Evolutionary conservation across 2,113 vertebrate species (phyloP), one percentile per base, ranked within the genome.

Genomic region (Gadus macrocephalus): DNA sequence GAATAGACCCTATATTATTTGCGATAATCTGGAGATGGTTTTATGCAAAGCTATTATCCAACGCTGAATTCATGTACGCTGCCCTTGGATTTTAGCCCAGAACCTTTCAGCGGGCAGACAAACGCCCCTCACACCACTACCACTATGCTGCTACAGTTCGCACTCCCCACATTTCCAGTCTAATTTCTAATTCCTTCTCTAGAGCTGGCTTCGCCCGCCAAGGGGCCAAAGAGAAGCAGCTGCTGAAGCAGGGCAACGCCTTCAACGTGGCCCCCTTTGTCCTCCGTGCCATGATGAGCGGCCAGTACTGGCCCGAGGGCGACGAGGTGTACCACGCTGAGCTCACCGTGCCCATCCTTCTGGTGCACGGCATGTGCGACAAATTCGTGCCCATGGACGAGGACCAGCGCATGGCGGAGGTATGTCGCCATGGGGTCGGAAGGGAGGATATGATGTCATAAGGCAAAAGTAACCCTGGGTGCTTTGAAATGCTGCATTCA

Each of bases 301-400:
- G 97, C 0, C 97, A 98, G 90, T 99, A 99, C 90, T 99, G 97
- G 97, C 97, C 97, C 0, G 97, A 99, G 78, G 97, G 96, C 0
- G 96, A 98, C 0, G 96, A 99, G 80, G 94, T 98, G 25, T 99
- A 98, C 85, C 97, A 99, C 0, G 97, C 97, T 0, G 97, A 98
- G 88, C 94, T 99, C 59, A 96, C 96, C 0, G 95, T 95, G 71
- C 97, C 97, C 0, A 94, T 96, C 62, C 91, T 99, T 67, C 90
- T 99, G 16, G 95, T 99, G 31, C 97, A 99, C 0, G 97, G 97
- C 68, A 95, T 98, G 93, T 95, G 96, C 0, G 97, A 99, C 89
- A 98, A 95, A 79, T 97, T 99, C 35, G 96, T 99, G 71, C 96
- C 96, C 0, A 89, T 99, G 75, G 97, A 98, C 28, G 97, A 99